Base-by-base conservation (phyloP, 1,140 invertebrate genomes). In the Saccostrea cuccullata region DNA sequence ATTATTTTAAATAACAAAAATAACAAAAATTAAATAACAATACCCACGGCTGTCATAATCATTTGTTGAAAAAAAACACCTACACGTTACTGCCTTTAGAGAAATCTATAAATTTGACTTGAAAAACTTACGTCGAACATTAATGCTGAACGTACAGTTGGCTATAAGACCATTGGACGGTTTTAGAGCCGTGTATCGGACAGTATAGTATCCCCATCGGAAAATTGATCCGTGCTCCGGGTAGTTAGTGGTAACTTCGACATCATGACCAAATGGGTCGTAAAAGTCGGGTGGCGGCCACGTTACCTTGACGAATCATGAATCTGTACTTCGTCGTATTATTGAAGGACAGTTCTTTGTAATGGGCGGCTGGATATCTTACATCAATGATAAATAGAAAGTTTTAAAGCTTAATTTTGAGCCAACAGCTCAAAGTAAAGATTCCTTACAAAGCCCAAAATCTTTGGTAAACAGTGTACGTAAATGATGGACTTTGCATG, bases 201-300 rank as follows among this genome's bases (percentile, higher is more conserved):
- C 85, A 58, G 85, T 88, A 64, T 84, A 89, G n/a, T 88, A 84
- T n/a, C 90, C 90, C 90, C 90, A 91, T 4, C 87, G 85, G 55
- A 91, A 89, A 1, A 73, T 83, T 23, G 85, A 88, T 36, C 30
- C 30, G 30, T 85, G 88, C 5, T 9, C 55, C 40, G 40, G 70
- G 58, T 91, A 91, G 55, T 91, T 91, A 5, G 84, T 77, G 5
- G 60, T 89, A 13, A 89, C 77, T 17, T 77, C 20, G n/a, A 91
- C 82, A 6, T 82, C 2, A 26, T 55, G 55, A 4, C 87, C 86
- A 30, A 85, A 64, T 15, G 90, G 90, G 67, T 91, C 90, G 9
- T 67, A 70, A 17, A 91, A 88, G 0, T 26, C 86, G 9, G 90
- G 90, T 85, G 70, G 77, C 9, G 5, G 2, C 90, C 90, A 91